Evolutionary conservation across 2,888 invertebrate species (phyloP), one percentile per base, ranked within the genome.

Genomic region (Volucella zonaria): DNA sequence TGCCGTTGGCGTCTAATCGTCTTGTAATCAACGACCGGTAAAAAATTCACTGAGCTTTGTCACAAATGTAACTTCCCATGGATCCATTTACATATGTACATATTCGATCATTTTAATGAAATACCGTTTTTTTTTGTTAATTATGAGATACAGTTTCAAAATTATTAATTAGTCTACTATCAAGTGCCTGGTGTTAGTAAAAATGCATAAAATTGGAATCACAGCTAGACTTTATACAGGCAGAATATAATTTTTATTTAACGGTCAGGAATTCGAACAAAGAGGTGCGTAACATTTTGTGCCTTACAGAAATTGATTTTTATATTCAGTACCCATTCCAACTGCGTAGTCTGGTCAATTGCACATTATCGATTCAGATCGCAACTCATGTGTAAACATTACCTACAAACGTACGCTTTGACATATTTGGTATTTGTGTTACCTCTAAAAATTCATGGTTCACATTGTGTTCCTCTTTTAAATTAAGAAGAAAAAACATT

Each of bases 121-220:
- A 58, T 58, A 42, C 31, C 42, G 10, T 23, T 42, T 42, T 18
- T 18, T 18, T 18, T 18, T 18, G 18, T 23, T 23, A 2, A 3
- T 58, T 58, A 15, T 58, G 11, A 67, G 52, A 67, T 43, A 54
- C 66, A 67, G 52, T 67, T 67, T 54, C 23, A 9, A 54, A 67
- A 67, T 67, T 43, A 43, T 43, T 43, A n/a, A 54, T 67, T 23
- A 52, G 52, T 43, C 43, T 54, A 23, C 42, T 1, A 10, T 42
- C 3, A 15, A 9, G 8, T n/a, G 66, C 23, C 31, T 31, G 9
- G n/a, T 12, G n/a, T 23, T 23, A 61, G 45, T 61, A n/a, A 43
- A 66, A 52, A 66, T 66, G 51, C 66, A 52, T 42, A 58, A 58
- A 15, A 31, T 31, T 31, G 31, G 31, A 31, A 6, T 31, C 6